Conservation (phyloP, 2,888 invertebrate genomes). For the Plebejus melissa region DNA sequence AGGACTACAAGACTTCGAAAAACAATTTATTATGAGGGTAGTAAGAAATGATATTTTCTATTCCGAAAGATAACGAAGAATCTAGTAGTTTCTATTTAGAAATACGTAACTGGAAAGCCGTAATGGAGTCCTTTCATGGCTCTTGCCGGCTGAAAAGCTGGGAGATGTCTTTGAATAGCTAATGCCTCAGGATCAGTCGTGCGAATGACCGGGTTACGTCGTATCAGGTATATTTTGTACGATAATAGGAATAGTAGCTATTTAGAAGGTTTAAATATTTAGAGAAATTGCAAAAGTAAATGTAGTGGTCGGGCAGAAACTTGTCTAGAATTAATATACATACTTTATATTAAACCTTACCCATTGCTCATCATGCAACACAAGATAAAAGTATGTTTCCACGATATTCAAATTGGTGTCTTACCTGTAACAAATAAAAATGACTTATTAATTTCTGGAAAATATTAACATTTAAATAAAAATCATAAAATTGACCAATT, state of each 20-base stretch:
- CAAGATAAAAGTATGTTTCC: background rate
- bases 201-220: conserved; percentile 24
- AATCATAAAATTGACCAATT: background rate
- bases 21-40: no score
- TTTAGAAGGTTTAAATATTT: background rate
- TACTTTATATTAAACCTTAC: background rate
- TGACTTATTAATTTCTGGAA: background rate
- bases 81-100: background rate
- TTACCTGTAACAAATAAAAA: conserved; percentile 17
- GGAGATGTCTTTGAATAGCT: conserved; percentile 30
- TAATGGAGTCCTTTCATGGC: conserved; percentile 25
- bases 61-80: background rate
- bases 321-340: no score
- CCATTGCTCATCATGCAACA: background rate
- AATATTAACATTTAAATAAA: background rate
- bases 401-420: background rate
- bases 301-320: no score
- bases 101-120: background rate
- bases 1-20: no score
- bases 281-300: no score
- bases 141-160: conserved; percentile 7
- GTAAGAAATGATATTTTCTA: no score
- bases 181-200: conserved; percentile 25
- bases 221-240: background rate
- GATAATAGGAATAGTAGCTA: background rate